A percentile compares a stretch with the other conserved stretches of the same genome.
phyloP scores from a whole-genome alignment of 2,113 vertebrate genomes.

The Hemichromis elongatus region DNA sequence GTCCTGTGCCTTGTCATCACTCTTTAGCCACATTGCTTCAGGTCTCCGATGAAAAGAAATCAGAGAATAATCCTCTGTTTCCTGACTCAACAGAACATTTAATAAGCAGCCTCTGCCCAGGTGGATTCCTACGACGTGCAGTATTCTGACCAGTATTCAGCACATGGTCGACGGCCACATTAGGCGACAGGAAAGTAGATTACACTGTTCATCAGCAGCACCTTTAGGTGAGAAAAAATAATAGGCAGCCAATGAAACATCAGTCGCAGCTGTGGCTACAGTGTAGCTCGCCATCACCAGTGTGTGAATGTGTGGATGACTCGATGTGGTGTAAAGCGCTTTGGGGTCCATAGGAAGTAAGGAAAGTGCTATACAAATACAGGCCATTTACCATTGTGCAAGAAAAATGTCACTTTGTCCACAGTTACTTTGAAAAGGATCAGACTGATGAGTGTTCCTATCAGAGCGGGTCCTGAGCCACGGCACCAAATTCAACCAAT shows the following conservation, averaged over 20 bases:
- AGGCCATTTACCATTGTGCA: no score
- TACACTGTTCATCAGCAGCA: background rate
- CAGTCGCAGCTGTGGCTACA: no score
- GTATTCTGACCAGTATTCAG: background rate
- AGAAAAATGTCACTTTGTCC: background rate
- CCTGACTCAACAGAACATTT: background rate
- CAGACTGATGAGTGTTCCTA: background rate
- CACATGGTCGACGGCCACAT: no score
- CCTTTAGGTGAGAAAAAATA: background rate
- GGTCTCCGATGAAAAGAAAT: background rate
- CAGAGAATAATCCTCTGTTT: background rate
- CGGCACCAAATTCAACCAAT: background rate
- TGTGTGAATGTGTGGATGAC: no score
- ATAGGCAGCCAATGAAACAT: background rate
- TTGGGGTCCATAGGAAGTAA: no score
- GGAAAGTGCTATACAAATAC: no score
- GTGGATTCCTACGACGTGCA: background rate
- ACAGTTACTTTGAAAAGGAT: background rate
- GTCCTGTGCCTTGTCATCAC: background rate
- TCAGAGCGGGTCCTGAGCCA: no score
- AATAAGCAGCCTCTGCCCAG: background rate
- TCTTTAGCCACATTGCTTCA: background rate
- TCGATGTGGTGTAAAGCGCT: no score
- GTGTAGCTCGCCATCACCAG: no score
- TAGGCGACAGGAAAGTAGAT: background rate